Conservation (phyloP, 2,888 invertebrate genomes). For the Torymus tubicola region DNA sequence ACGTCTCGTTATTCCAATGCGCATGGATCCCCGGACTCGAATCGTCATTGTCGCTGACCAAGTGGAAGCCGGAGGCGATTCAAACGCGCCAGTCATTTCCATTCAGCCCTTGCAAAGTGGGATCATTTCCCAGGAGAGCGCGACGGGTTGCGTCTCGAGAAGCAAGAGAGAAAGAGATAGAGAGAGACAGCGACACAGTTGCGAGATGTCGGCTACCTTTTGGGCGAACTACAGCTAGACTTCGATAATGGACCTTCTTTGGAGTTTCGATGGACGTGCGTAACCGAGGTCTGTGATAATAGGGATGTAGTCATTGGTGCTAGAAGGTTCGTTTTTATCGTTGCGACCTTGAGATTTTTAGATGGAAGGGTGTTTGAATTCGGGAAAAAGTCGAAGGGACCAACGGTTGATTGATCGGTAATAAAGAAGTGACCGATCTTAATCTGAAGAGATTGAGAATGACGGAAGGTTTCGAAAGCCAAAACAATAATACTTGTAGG, state of each 20-base stretch:
- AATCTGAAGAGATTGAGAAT: too few species aligned
- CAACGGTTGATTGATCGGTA: too few species aligned
- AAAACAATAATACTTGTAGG: too few species aligned
- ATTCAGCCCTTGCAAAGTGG: slow-evolving; percentile 74
- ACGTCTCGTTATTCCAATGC: slow-evolving; percentile 54
- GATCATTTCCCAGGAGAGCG: slow-evolving; percentile 74
- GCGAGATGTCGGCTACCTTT: not conserved
- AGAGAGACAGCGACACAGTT: slow-evolving; percentile 4
- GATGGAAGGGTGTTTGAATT: too few species aligned
- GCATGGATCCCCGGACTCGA: slow-evolving; percentile 23
- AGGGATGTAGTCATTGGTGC: too few species aligned
- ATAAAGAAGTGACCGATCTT: too few species aligned
- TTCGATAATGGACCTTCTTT: slow-evolving; percentile 34
- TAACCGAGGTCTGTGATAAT: too few species aligned
- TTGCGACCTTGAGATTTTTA: not conserved
- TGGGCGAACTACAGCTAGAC: too few species aligned
- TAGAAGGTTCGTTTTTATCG: too few species aligned
- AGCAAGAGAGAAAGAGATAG: too few species aligned
- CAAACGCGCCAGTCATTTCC: slow-evolving; percentile 70
- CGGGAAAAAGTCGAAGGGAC: too few species aligned
- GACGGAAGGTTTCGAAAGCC: too few species aligned
- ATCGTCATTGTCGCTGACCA: slow-evolving; percentile 70
- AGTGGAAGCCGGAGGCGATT: slow-evolving; percentile 64
- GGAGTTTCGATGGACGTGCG: not conserved
- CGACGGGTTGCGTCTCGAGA: slow-evolving; percentile 10